Conservation (phyloP, 1,140 invertebrate species). For the Arctopsyche grandis region DNA sequence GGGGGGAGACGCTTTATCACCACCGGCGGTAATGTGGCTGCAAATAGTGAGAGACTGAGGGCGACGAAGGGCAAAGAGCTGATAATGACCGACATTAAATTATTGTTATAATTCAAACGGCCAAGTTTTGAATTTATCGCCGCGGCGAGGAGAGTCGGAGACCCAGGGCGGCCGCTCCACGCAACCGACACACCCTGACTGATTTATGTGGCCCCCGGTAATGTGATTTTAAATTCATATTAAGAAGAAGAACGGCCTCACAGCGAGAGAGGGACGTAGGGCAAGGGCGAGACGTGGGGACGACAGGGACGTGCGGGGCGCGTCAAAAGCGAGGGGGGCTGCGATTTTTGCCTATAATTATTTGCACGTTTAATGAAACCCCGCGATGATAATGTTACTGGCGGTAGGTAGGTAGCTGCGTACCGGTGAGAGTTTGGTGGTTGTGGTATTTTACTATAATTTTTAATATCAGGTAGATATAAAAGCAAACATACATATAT, state of each 20-base stretch:
- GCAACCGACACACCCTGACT: conserved; percentile 49
- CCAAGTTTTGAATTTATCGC: conserved; percentile 54
- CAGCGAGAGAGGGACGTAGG: background rate
- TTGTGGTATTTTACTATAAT: too few relatives aligned
- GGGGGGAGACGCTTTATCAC: conserved; percentile 7
- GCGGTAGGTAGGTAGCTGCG: too few relatives aligned
- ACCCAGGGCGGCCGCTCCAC: conserved; percentile 28
- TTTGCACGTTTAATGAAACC: background rate
- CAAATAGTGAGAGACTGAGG: conserved; percentile 33
- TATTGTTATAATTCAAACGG: conserved; percentile 55
- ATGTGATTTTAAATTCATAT: conserved; percentile 53
- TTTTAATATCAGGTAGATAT: too few relatives aligned
- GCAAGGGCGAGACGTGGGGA: background rate
- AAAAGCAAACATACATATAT: too few relatives aligned
- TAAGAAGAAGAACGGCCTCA: conserved; percentile 30
- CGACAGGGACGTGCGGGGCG: background rate
- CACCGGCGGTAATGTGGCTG: conserved; percentile 34
- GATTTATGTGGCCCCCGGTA: conserved; percentile 51
- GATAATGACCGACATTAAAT: conserved; percentile 54
- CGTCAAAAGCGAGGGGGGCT: background rate
- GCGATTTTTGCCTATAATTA: background rate
- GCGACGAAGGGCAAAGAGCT: conserved; percentile 55
- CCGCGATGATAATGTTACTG: background rate
- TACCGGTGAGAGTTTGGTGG: too few relatives aligned
- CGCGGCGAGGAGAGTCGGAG: conserved; percentile 16